Conservation (phyloP, 1,140 invertebrate genomes). For the Ips typographus region DNA sequence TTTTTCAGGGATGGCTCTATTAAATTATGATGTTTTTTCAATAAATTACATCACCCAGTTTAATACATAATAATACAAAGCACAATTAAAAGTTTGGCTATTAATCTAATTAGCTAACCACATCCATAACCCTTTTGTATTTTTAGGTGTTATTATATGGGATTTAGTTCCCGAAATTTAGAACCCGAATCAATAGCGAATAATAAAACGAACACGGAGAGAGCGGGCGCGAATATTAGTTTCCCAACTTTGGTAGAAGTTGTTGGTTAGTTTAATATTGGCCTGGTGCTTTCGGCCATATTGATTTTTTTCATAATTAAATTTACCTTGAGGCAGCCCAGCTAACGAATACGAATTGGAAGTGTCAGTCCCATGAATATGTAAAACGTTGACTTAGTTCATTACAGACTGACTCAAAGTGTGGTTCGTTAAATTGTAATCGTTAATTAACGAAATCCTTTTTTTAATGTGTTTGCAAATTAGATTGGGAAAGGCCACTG, state of each 20-base stretch:
- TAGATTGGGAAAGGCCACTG: too few species aligned
- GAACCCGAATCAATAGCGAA: slow-evolving; percentile 9
- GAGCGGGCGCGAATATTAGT: slow-evolving; percentile 11
- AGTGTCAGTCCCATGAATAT: not conserved
- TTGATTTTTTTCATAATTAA: slow-evolving; percentile 18
- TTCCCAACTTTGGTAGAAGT: slow-evolving; percentile 16
- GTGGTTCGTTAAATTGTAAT: too few species aligned
- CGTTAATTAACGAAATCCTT: too few species aligned
- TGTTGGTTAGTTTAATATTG: slow-evolving; percentile 17
- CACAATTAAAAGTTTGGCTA: too few species aligned
- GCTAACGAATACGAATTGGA: slow-evolving; percentile 4
- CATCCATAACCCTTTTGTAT: too few species aligned
- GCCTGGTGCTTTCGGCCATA: slow-evolving; percentile 1
- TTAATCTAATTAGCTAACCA: too few species aligned
- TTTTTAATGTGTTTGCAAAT: too few species aligned
- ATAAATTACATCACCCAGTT: too few species aligned
- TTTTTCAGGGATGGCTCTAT: not conserved
- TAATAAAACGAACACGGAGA: slow-evolving; percentile 16
- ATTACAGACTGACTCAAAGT: not conserved
- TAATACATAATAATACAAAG: too few species aligned
- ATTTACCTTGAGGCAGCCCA: slow-evolving; percentile 8
- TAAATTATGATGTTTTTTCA: too few species aligned
- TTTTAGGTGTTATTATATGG: too few species aligned
- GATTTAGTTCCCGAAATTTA: not conserved
- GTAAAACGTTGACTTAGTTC: not conserved